These are phyloP conservation scores for Heteromormyrus szaboi DNA, from an alignment of 2,797 vertebrate genomes.

Conservation along the genomic window DNA sequence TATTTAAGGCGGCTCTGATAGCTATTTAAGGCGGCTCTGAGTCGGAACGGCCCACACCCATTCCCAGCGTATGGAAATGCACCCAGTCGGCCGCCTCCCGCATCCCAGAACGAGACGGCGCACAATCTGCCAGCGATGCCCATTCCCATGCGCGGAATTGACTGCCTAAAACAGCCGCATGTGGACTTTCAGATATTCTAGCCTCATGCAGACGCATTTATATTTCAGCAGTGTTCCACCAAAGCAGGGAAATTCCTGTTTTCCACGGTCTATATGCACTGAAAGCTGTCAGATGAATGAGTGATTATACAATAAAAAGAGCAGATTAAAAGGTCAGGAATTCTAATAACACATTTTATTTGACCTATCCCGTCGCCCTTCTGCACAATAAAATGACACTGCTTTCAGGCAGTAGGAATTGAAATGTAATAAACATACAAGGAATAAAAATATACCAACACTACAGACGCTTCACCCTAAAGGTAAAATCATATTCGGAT, in stretches of 20 bases:
- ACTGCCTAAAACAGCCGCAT: neutral
- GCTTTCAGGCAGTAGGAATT: neutral
- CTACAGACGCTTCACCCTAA: neutral
- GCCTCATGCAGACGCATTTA: neutral
- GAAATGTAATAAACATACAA: neutral
- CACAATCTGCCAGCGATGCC: neutral
- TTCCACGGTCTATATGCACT: neutral
- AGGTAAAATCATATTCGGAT: neutral
- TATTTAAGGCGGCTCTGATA: neutral
- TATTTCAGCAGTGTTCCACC: neutral
- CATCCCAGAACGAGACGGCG: neutral
- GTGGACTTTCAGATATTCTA: neutral
- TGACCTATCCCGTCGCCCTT: neutral
- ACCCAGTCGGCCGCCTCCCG: neutral
- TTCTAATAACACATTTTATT: constrained; percentile 10
- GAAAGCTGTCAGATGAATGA: constrained; percentile 1
- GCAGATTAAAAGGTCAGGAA: constrained; percentile 4
- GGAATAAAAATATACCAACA: neutral
- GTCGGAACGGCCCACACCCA: neutral
- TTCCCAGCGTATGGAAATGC: constrained; percentile 4
- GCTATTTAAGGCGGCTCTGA: neutral
- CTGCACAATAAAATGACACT: neutral
- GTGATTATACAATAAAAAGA: neutral
- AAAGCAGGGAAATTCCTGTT: constrained; percentile 2
- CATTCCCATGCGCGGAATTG: neutral